Conservation (phyloP, 2,113 vertebrate species). For the Mustela lutreola region DNA sequence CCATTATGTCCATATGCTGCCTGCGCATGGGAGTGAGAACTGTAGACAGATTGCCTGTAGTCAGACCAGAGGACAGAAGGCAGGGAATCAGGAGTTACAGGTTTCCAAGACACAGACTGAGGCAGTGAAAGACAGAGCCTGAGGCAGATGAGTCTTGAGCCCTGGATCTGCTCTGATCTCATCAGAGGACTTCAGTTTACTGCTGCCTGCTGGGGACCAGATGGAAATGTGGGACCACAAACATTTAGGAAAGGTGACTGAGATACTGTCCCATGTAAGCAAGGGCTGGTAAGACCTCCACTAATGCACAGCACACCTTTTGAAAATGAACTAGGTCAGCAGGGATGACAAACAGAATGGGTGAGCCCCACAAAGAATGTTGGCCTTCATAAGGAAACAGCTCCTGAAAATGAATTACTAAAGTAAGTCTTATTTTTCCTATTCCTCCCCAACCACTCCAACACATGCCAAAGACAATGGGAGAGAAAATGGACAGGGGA, state of each 20-base stretch:
- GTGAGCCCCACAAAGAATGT: background rate
- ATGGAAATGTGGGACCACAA: background rate
- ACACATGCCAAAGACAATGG: background rate
- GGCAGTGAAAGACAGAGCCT: background rate
- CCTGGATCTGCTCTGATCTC: background rate
- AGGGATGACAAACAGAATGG: background rate
- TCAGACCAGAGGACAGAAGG: background rate
- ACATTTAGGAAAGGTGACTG: background rate
- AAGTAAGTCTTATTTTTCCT: background rate
- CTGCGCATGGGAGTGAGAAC: background rate
- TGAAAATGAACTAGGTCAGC: background rate
- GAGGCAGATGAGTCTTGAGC: background rate
- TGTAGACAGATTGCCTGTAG: background rate
- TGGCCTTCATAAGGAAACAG: background rate
- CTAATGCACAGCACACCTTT: rapidly evolving
- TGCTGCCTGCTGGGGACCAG: background rate
- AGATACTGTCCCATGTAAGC: background rate
- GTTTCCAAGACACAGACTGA: background rate
- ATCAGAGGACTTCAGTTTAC: background rate
- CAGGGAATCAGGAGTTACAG: background rate
- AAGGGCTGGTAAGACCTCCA: background rate
- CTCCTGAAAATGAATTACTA: background rate
- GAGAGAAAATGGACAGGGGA: background rate
- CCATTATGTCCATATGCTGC: background rate
- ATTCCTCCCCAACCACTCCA: background rate